Conservation (phyloP, 2,797 vertebrate species). For the Limosa lapponica region DNA sequence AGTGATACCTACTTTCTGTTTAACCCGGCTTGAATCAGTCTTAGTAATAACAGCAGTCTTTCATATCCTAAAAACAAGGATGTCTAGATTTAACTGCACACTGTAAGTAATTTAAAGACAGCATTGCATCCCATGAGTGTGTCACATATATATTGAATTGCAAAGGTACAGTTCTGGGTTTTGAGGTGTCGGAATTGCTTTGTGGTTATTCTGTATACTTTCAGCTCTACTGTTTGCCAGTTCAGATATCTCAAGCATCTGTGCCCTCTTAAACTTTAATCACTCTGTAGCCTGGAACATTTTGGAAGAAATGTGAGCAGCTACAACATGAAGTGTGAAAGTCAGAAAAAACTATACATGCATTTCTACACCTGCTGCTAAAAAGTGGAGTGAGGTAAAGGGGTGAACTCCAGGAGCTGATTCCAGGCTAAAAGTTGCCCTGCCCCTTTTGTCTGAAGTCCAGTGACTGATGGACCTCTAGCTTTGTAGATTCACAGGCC, state of each 20-base stretch:
- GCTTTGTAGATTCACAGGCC: not conserved
- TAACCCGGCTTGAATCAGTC: not conserved
- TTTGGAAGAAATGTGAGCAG: not conserved
- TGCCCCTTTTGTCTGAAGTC: not conserved
- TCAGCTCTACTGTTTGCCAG: not conserved
- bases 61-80: not conserved
- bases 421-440: not conserved
- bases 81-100: not conserved
- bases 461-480: not conserved
- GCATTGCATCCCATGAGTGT: not conserved
- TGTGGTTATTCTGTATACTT: not conserved
- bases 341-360: not conserved
- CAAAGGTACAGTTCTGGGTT: not conserved
- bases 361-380: not conserved
- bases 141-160: not conserved
- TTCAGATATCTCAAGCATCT: not conserved
- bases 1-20: not conserved
- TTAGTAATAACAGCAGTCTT: not conserved
- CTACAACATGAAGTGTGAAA: not conserved
- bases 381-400: not conserved
- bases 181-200: not conserved
- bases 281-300: not conserved
- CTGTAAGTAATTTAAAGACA: not conserved
- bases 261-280: not conserved
- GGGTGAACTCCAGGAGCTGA: not conserved